phyloP scores from a whole-genome alignment of 2,113 vertebrate genomes.

The Rana temporaria region DNA sequence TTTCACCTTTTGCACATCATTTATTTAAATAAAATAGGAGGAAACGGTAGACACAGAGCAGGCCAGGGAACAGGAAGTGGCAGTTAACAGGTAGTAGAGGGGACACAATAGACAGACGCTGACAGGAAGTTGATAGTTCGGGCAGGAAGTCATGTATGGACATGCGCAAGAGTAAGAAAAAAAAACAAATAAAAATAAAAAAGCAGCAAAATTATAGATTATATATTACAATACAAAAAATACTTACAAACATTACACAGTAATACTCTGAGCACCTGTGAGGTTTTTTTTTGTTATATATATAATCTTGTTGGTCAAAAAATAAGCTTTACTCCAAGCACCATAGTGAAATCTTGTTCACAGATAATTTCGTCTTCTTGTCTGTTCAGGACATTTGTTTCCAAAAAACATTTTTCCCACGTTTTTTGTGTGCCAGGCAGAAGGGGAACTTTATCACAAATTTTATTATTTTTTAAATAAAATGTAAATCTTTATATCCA shows the following conservation, averaged over 20 bases:
- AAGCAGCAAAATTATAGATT: slow-evolving; percentile 72
- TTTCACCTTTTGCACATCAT: slow-evolving; percentile 54
- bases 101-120: slow-evolving; percentile 10
- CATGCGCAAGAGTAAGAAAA: slow-evolving; percentile 49
- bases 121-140: slow-evolving; percentile 1
- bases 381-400: slow-evolving; percentile 45
- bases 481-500: slow-evolving; percentile 56
- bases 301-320: slow-evolving; percentile 58
- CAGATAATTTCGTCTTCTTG: slow-evolving; percentile 46
- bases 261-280: slow-evolving; percentile 71
- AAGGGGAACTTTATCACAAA: slow-evolving; percentile 35
- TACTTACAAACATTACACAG: slow-evolving; percentile 82
- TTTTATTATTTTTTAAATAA: slow-evolving; percentile 56
- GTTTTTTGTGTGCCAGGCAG: slow-evolving; percentile 31
- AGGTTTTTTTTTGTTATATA: slow-evolving; percentile 30
- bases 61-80: neutral
- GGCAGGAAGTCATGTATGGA: slow-evolving; percentile 30
- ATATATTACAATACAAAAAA: slow-evolving; percentile 83
- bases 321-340: slow-evolving; percentile 65
- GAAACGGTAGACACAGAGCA: neutral
- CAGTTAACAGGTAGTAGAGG: neutral
- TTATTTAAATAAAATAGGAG: slow-evolving; percentile 56
- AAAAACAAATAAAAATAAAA: slow-evolving; percentile 42
- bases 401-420: slow-evolving; percentile 60
- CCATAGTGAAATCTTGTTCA: slow-evolving; percentile 69